phyloP scores from a whole-genome alignment of 2,797 vertebrate species.

The Tenualosa thibaudeaui region DNA sequence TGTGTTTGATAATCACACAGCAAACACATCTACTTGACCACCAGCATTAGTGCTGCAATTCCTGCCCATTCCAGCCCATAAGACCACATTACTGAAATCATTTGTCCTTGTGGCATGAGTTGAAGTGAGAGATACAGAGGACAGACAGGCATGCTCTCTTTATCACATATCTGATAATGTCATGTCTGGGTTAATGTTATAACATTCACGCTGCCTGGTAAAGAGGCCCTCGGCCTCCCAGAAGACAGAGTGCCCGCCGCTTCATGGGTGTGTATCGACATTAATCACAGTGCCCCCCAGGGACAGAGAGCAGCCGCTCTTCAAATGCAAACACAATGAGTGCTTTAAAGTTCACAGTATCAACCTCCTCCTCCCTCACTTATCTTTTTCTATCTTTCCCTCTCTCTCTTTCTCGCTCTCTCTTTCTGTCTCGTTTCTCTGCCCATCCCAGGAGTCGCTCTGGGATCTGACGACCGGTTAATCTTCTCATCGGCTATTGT shows the following conservation, averaged over 20 bases:
- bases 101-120: neutral
- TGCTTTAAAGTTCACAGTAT: neutral
- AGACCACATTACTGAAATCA: neutral
- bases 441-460: conserved; percentile 53
- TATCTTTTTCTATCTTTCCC: conserved; percentile 39
- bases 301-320: conserved; percentile 58
- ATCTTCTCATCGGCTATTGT: neutral
- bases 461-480: conserved; percentile 48
- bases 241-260: neutral
- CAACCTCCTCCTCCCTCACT: conserved; percentile 38
- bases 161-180: neutral
- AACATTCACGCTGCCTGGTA: neutral
- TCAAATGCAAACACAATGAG: conserved; percentile 64
- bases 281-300: conserved; percentile 67
- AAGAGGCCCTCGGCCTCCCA: neutral
- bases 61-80: neutral
- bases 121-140: neutral
- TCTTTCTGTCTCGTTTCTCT: neutral
- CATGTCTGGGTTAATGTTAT: neutral
- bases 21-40: neutral
- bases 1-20: neutral
- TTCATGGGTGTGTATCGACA: conserved; percentile 49
- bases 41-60: neutral
- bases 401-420: conserved; percentile 34
- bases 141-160: neutral